Evolutionary conservation across 2,113 vertebrate species (phyloP).

Genomic region (Pteropus alecto): DNA sequence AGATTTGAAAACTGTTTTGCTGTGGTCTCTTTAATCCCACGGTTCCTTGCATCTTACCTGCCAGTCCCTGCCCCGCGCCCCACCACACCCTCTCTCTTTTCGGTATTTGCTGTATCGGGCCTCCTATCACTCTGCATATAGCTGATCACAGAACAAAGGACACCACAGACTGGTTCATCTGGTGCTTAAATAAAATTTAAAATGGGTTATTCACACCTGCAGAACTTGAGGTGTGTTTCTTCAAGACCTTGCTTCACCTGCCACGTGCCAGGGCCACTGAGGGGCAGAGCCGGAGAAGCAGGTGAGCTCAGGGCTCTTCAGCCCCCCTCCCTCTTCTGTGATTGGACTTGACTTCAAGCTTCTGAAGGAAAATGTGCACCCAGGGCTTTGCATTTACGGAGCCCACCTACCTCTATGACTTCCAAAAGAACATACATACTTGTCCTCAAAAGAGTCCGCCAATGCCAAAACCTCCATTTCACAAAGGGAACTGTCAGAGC

Average conservation of each 20-base stretch:
- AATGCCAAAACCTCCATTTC: neutral
- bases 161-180: accelerated
- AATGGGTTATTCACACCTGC: neutral
- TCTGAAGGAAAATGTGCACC: neutral
- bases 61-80: accelerated
- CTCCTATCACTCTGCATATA: too few species aligned
- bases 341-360: neutral
- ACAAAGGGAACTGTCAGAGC: neutral
- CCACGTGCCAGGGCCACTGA: neutral
- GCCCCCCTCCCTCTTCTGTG: neutral
- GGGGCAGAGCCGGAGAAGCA: neutral
- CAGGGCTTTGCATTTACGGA: neutral
- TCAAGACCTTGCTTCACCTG: neutral
- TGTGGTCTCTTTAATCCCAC: neutral
- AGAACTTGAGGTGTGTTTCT: neutral
- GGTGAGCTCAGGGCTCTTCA: neutral
- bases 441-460: neutral
- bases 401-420: neutral
- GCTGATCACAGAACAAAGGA: neutral
- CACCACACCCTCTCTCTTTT: accelerated
- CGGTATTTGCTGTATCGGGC: accelerated
- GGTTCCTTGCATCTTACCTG: accelerated
- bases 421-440: neutral
- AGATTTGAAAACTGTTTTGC: neutral
- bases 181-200: neutral